Evolutionary conservation across 2,113 vertebrate genomes (phyloP).

Genomic region (Carlito syrichta): DNA sequence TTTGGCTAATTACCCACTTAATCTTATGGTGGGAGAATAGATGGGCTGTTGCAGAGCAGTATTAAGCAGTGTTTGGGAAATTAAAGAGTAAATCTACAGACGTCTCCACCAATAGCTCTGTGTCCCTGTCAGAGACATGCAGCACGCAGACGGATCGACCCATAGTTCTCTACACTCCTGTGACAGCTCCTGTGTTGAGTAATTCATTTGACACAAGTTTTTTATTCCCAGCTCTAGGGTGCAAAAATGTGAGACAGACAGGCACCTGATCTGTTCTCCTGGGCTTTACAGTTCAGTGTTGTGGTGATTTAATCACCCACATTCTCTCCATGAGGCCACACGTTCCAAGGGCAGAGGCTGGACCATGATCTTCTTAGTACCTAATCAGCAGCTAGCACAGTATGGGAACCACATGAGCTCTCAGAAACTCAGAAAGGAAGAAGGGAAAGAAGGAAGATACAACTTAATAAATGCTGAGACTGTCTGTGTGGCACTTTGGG

Average conservation of each 20-base stretch:
- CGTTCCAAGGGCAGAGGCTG: neutral
- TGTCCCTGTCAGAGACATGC: fast-evolving
- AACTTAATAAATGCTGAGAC: fast-evolving
- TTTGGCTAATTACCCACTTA: neutral
- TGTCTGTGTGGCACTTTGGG: fast-evolving
- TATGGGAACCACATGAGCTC: fast-evolving
- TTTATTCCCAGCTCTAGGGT: neutral
- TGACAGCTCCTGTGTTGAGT: fast-evolving
- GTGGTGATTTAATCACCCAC: fast-evolving
- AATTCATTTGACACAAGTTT: no score
- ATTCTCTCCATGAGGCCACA: fast-evolving
- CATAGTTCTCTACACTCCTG: fast-evolving
- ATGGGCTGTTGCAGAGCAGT: fast-evolving
- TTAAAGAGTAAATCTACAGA: fast-evolving
- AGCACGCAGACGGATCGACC: fast-evolving
- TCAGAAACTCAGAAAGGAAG: neutral
- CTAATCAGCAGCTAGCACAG: neutral
- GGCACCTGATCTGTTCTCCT: fast-evolving
- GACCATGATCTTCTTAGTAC: neutral
- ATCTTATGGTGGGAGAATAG: fast-evolving
- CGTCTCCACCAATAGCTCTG: fast-evolving
- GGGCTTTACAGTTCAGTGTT: fast-evolving
- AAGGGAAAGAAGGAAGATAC: fast-evolving
- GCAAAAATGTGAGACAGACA: fast-evolving
- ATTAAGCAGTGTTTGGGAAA: fast-evolving